Conservation (phyloP, 2,797 vertebrate species). For the Monodelphis domestica region DNA sequence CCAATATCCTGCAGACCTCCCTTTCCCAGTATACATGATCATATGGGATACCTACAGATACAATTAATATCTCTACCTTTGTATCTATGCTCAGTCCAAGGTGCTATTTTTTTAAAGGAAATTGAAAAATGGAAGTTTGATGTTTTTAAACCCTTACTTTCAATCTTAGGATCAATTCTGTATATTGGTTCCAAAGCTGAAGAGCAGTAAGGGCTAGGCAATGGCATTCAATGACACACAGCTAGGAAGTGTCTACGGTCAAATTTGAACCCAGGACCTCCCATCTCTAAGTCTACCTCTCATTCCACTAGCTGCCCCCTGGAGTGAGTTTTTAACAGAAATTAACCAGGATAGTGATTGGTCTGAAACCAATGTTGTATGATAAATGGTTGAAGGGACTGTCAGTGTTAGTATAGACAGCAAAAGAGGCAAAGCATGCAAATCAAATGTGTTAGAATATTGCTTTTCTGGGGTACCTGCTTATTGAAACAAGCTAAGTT, state of each 20-base stretch:
- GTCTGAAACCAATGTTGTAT: rapidly evolving
- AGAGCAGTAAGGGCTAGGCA: no score
- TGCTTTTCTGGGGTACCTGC: not conserved
- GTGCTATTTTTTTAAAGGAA: not conserved
- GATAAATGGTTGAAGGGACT: not conserved
- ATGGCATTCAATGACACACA: no score
- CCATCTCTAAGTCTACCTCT: no score
- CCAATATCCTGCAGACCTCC: not conserved
- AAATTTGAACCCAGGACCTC: no score
- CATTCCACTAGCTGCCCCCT: no score
- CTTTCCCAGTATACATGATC: rapidly evolving
- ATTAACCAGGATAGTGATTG: not conserved
- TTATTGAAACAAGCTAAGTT: not conserved
- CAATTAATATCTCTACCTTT: rapidly evolving
- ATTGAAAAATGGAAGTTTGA: not conserved
- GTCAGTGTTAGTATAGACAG: not conserved
- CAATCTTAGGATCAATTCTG: no score
- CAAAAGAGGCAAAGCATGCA: not conserved
- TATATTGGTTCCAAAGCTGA: no score
- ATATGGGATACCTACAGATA: rapidly evolving
- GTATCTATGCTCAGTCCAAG: rapidly evolving
- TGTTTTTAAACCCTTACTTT: no score
- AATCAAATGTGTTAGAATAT: not conserved
- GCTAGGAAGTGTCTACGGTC: no score
- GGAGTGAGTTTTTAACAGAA: not conserved